phyloP scores from a whole-genome alignment of 2,113 vertebrate genomes.

The Haemorhous mexicanus region DNA sequence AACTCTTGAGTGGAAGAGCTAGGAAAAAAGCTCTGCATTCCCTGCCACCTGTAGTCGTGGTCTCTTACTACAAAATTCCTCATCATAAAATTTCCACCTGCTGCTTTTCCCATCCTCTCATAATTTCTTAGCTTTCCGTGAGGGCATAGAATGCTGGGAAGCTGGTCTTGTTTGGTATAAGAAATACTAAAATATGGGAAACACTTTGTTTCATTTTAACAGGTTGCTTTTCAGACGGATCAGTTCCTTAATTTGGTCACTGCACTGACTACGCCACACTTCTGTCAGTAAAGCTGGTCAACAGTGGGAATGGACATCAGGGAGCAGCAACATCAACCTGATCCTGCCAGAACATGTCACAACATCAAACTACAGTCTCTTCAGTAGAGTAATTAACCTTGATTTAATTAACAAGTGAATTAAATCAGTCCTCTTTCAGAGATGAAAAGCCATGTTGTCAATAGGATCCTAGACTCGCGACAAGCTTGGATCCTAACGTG shows the following conservation, averaged over 20 bases:
- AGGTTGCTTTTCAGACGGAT: not conserved
- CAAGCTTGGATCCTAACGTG: not conserved
- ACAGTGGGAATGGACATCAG: not conserved
- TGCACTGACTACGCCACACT: not conserved
- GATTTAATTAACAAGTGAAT: constrained; percentile 22
- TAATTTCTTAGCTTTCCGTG: not conserved
- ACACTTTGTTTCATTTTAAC: not conserved
- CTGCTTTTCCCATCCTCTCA: not conserved
- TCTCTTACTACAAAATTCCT: not conserved
- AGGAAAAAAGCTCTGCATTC: not conserved
- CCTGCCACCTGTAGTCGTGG: not conserved
- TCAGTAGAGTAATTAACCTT: constrained; percentile 3
- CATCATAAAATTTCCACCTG: not conserved
- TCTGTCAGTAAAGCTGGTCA: not conserved
- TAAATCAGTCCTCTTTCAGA: not conserved
- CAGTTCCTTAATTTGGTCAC: not conserved
- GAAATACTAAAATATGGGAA: not conserved
- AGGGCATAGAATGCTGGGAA: not conserved
- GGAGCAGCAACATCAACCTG: not conserved
- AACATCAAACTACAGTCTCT: not conserved
- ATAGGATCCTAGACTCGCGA: not conserved
- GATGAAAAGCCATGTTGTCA: not conserved
- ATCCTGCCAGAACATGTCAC: not conserved
- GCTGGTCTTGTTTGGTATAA: not conserved
- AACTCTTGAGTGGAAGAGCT: not conserved